Evolutionary conservation across 2,888 invertebrate species (phyloP).

Genomic region (Himalopsyche tibetana): DNA sequence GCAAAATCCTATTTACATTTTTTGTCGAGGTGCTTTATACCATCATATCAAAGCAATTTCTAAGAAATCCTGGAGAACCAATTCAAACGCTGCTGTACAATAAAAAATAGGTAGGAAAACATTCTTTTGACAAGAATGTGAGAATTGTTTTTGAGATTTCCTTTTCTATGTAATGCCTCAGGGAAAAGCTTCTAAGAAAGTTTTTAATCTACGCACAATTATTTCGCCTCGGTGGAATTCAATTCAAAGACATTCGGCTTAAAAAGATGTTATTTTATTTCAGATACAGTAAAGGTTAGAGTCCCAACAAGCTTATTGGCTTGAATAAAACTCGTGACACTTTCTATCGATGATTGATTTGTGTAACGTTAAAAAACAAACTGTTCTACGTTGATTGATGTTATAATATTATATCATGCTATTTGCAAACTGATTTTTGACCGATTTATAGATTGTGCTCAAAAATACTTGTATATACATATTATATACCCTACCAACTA

Average conservation of each 20-base stretch:
- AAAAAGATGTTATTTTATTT: neutral
- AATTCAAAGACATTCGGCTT: neutral
- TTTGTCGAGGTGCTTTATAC: neutral
- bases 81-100: neutral
- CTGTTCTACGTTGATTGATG: no score
- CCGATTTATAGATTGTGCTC: no score
- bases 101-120: neutral
- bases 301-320: neutral
- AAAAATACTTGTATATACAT: no score
- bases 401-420: no score
- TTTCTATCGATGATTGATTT: no score
- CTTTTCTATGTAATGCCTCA: neutral
- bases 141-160: conserved; percentile 11
- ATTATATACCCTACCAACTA: no score
- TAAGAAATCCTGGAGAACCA: neutral
- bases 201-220: neutral
- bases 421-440: no score
- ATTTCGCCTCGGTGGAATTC: neutral
- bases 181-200: neutral
- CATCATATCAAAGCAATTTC: neutral
- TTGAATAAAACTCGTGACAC: no score
- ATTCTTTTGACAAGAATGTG: conserved; percentile 15
- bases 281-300: neutral
- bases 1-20: no score
- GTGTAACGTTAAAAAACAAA: no score